Conservation (phyloP, 2,113 vertebrate species). For the Halcyon malimbica region DNA sequence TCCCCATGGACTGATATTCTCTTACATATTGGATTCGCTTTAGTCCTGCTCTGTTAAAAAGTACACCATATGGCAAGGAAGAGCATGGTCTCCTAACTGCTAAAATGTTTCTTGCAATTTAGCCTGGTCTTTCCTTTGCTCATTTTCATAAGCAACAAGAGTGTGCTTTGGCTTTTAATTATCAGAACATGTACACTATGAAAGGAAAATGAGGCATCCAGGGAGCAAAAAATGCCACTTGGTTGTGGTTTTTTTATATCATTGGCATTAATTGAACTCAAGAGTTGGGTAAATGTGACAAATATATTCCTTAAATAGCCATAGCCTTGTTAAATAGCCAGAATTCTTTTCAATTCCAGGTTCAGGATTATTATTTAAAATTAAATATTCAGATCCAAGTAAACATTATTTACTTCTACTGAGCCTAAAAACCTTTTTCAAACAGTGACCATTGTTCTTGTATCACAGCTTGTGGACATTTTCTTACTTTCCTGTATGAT, state of each 20-base stretch:
- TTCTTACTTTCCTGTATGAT: not conserved
- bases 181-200: not conserved
- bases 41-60: not conserved
- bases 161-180: not conserved
- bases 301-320: not conserved
- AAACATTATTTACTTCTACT: not conserved
- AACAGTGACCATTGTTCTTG: not conserved
- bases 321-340: not conserved
- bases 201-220: not conserved
- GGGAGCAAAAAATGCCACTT: not conserved
- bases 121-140: not conserved
- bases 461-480: not conserved
- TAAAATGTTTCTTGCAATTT: not conserved
- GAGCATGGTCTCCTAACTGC: not conserved
- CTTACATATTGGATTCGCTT: not conserved
- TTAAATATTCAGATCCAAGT: not conserved
- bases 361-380: not conserved
- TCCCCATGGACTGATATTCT: not conserved
- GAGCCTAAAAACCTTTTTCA: not conserved
- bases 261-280: not conserved
- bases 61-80: not conserved
- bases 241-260: not conserved
- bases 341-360: not conserved
- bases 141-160: not conserved
- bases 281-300: not conserved